A percentile compares a stretch with the other conserved stretches of the same genome.
Evolutionary conservation across 2,113 vertebrate species (phyloP).

Genomic region (Oenanthe melanoleuca): DNA sequence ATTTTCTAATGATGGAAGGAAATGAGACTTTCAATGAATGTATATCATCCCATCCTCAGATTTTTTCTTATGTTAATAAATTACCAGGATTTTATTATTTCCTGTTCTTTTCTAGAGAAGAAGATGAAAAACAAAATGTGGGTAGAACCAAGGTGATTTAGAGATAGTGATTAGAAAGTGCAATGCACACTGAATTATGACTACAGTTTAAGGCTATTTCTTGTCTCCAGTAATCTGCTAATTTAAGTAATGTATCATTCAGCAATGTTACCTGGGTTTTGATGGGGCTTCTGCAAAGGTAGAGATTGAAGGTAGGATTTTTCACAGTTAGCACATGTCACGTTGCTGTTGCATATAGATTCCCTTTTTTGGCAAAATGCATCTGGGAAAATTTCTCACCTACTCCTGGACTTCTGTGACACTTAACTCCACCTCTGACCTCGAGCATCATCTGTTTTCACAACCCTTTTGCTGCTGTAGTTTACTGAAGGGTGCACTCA

Average conservation of each 20-base stretch:
- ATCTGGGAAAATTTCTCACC: not conserved
- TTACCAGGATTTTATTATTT: not conserved
- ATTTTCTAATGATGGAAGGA: slow-evolving; percentile 3
- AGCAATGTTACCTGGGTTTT: not conserved
- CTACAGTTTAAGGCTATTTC: not conserved
- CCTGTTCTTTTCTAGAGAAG: not conserved
- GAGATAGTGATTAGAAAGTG: not conserved
- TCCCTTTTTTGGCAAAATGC: not conserved
- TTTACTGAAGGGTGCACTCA: not conserved
- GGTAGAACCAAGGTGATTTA: not conserved
- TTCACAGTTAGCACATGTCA: not conserved
- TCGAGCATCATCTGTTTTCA: not conserved
- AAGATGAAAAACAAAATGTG: not conserved
- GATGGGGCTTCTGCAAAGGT: not conserved
- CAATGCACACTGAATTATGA: not conserved
- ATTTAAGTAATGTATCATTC: not conserved
- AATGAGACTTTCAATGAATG: not conserved
- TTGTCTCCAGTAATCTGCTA: not conserved
- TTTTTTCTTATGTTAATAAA: slow-evolving; percentile 7
- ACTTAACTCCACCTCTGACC: not conserved
- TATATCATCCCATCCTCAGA: not conserved
- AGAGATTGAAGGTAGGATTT: not conserved
- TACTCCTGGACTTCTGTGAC: not conserved
- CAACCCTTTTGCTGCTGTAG: not conserved
- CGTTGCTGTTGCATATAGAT: not conserved